Evolutionary conservation across 2,797 vertebrate species (phyloP).

Genomic region (Sebastes trivittatus): DNA sequence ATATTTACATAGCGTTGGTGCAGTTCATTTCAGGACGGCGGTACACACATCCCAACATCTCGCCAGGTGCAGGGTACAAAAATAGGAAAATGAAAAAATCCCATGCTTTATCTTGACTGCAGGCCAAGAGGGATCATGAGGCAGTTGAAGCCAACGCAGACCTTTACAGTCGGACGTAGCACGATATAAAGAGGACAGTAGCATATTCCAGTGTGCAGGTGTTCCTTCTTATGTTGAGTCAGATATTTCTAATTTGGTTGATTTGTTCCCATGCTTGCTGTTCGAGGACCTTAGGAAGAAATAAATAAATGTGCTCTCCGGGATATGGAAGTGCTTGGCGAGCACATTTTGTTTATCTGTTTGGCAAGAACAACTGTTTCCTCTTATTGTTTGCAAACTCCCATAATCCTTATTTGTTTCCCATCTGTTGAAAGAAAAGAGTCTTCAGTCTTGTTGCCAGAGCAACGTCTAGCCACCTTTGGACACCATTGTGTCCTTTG

Average conservation of each 20-base stretch:
- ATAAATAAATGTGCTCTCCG: constrained; percentile 44
- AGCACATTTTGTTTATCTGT: constrained; percentile 43
- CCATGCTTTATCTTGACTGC: constrained; percentile 47
- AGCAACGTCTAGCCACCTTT: constrained; percentile 76
- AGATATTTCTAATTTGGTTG: constrained; percentile 46
- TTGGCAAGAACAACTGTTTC: constrained; percentile 33
- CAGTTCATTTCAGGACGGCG: constrained; percentile 32
- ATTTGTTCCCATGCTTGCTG: constrained; percentile 56
- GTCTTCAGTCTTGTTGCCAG: background rate
- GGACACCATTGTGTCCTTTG: constrained; percentile 95
- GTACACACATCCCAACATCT: constrained; percentile 41
- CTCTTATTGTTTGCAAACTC: constrained; percentile 36
- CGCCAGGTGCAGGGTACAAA: constrained; percentile 68
- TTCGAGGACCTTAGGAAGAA: constrained; percentile 39
- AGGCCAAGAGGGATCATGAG: constrained; percentile 46
- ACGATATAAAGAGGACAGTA: constrained; percentile 48
- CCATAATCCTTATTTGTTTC: constrained; percentile 38
- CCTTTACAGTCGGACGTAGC: constrained; percentile 38
- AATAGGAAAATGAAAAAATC: constrained; percentile 68
- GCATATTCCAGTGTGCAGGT: constrained; percentile 57
- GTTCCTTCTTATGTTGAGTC: constrained; percentile 49
- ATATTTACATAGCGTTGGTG: constrained; percentile 41
- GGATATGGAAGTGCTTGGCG: constrained; percentile 25
- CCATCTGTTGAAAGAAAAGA: constrained; percentile 20
- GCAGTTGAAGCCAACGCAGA: constrained; percentile 49